Percentiles rank a stretch among this genome's conserved stretches.
phyloP scores from a whole-genome alignment of 92 coral and sea anemone genomes.

The Epizoanthus ramosus region DNA sequence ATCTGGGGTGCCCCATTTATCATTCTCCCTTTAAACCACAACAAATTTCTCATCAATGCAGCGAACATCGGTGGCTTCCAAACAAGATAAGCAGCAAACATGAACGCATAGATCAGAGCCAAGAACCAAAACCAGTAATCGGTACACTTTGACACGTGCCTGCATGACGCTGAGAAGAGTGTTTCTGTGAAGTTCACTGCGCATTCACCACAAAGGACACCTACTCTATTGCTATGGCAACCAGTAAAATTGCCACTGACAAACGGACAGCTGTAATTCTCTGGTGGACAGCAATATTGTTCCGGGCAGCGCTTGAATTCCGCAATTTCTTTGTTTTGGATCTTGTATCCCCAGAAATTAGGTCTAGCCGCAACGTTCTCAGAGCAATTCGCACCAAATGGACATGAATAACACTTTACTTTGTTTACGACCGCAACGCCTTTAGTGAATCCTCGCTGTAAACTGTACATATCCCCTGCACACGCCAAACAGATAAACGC shows the following conservation, averaged over 20 bases:
- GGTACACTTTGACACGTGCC: conserved; percentile 4
- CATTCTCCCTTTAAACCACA: conserved; percentile 30
- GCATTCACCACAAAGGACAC: conserved; percentile 50
- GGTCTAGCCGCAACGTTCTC: conserved; percentile 41
- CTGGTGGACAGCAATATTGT: conserved; percentile 46
- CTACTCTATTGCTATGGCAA: conserved; percentile 56
- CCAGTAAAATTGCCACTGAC: conserved; percentile 32
- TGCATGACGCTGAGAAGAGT: conserved; percentile 30
- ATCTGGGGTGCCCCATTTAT: neutral
- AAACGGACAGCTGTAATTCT: conserved; percentile 30
- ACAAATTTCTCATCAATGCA: conserved; percentile 12
- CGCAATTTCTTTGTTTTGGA: conserved; percentile 12
- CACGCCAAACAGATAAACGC: conserved; percentile 34
- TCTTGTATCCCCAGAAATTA: conserved; percentile 50
- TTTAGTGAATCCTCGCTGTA: conserved; percentile 21
- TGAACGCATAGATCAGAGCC: neutral
- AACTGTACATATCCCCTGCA: conserved; percentile 38
- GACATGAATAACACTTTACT: conserved; percentile 33
- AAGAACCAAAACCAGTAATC: conserved; percentile 2
- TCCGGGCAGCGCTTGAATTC: conserved; percentile 43
- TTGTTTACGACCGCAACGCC: conserved; percentile 14
- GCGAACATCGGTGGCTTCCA: conserved; percentile 43
- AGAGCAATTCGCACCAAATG: conserved; percentile 44
- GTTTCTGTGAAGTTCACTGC: conserved; percentile 39
- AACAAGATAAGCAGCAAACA: conserved; percentile 31